Conservation (phyloP, 2,797 vertebrate species). For the Gadopsis marmoratus region DNA sequence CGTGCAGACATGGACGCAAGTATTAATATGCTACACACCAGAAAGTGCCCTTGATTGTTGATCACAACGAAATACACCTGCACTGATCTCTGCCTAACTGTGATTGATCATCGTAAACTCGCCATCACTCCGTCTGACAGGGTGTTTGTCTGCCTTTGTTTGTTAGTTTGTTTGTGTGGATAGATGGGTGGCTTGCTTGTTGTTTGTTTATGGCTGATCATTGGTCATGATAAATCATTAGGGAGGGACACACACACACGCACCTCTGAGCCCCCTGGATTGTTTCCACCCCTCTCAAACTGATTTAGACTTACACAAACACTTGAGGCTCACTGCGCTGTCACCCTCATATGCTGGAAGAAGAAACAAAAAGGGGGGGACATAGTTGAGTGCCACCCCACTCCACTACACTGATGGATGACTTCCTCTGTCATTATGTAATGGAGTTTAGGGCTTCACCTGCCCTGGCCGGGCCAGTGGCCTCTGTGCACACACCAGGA, state of each 20-base stretch:
- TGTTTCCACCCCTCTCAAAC: slow-evolving; percentile 56
- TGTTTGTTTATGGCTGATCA: slow-evolving; percentile 81
- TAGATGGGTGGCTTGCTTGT: slow-evolving; percentile 71
- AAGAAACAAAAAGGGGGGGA: slow-evolving; percentile 35
- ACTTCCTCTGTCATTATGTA: slow-evolving; percentile 79
- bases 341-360: slow-evolving; percentile 56
- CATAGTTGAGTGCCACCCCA: slow-evolving; percentile 66
- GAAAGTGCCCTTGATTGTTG: slow-evolving; percentile 24
- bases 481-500: slow-evolving; percentile 62
- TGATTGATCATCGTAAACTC: slow-evolving; percentile 76
- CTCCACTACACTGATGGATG: slow-evolving; percentile 73
- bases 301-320: slow-evolving; percentile 76
- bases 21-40: slow-evolving; percentile 6
- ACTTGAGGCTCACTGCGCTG: slow-evolving; percentile 50
- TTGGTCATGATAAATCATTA: slow-evolving; percentile 81
- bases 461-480: slow-evolving; percentile 55
- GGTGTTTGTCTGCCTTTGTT: slow-evolving; percentile 74
- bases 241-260: slow-evolving; percentile 38
- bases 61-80: slow-evolving; percentile 45
- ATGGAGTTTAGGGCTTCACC: slow-evolving; percentile 74
- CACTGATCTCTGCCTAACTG: slow-evolving; percentile 42
- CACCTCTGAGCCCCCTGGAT: slow-evolving; percentile 30
- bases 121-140: slow-evolving; percentile 56
- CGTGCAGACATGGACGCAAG: slow-evolving; percentile 24
- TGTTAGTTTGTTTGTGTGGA: slow-evolving; percentile 77